A percentile compares a stretch with the other conserved stretches of the same genome.
Conservation (phyloP, 2,113 vertebrate genomes). For the Alexandromys fortis region DNA sequence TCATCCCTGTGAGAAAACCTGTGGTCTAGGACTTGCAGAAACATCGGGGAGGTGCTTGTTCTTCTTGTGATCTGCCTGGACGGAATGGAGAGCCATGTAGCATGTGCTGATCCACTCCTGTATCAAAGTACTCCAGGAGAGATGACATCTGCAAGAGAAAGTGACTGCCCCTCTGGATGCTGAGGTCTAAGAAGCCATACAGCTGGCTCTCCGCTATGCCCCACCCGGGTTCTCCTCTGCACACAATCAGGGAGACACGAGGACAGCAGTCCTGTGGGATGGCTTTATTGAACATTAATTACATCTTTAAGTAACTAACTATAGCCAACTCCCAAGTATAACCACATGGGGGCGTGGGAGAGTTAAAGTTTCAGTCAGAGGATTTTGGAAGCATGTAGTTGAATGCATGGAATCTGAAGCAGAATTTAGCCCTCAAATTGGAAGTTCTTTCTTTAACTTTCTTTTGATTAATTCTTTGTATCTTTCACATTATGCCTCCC, state of each 20-base stretch:
- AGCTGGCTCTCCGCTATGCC: too few relatives aligned
- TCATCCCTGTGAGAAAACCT: not conserved
- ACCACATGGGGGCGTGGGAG: not conserved
- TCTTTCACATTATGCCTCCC: too few relatives aligned
- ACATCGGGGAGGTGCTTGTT: not conserved
- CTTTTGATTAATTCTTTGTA: too few relatives aligned
- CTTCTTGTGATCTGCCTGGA: not conserved
- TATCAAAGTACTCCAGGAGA: not conserved
- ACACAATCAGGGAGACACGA: not conserved
- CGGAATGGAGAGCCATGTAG: not conserved
- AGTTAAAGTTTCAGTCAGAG: not conserved
- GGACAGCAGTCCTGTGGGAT: not conserved
- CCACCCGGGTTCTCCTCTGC: not conserved
- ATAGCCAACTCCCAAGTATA: not conserved
- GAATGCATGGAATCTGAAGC: slow-evolving; percentile 43
- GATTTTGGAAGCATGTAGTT: not conserved
- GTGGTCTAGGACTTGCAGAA: not conserved
- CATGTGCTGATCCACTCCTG: not conserved
- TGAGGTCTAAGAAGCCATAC: not conserved
- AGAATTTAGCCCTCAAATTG: slow-evolving; percentile 50
- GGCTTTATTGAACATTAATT: not conserved
- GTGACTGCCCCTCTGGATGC: not conserved
- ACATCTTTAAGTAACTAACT: not conserved
- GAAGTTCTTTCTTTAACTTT: too few relatives aligned
- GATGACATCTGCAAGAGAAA: not conserved